A percentile compares a stretch with the other conserved stretches of the same genome.
Conservation (phyloP, 2,113 vertebrate genomes). For the Notothenia rossii region DNA sequence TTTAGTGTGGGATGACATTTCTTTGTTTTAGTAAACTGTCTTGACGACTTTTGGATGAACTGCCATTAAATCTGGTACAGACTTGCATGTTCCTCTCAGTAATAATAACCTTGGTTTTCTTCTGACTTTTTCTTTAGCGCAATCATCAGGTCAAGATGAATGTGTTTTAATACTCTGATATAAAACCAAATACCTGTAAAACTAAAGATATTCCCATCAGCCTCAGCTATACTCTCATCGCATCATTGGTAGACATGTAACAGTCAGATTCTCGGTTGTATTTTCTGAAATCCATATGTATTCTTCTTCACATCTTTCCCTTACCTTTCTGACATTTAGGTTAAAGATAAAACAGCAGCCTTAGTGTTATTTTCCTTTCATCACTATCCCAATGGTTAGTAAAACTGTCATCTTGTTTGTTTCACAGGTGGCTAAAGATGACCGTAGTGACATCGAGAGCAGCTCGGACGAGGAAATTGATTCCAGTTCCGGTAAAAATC, state of each 20-base stretch:
- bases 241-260: too few relatives aligned
- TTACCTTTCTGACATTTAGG: too few relatives aligned
- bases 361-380: background rate
- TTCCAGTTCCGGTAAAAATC: conserved; percentile 79
- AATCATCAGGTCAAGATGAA: background rate
- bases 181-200: background rate
- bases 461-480: conserved; percentile 90
- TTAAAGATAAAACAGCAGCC: too few relatives aligned
- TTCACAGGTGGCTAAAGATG: conserved; percentile 90
- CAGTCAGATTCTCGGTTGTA: too few relatives aligned
- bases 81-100: background rate
- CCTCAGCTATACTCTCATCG: background rate
- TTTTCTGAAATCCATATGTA: too few relatives aligned
- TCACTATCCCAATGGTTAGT: background rate
- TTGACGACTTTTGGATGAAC: background rate
- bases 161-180: background rate
- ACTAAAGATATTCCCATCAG: background rate
- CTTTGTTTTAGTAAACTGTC: background rate
- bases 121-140: background rate
- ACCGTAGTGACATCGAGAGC: conserved; percentile 92
- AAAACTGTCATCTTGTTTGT: background rate
- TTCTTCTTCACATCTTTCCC: too few relatives aligned
- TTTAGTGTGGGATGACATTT: background rate
- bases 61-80: background rate
- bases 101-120: background rate